These are phyloP conservation scores for human DNA, from an alignment of 2,113 vertebrate species.

Conservation along the genomic window GRCh38 chr4:18532001-18532500, in stretches of 20 bases:
- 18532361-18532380: background rate
- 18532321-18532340: background rate
- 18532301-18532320: background rate
- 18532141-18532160: background rate
- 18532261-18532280: background rate
- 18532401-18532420: background rate
- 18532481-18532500: background rate
- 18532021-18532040: background rate
- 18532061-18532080: background rate
- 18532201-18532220: background rate
- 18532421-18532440: background rate
- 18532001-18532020: background rate
- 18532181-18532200: background rate
- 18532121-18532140: background rate
- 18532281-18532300: background rate
- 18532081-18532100: background rate
- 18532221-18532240: background rate
- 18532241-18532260: rapidly evolving
- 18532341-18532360: too few relatives aligned
- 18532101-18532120: background rate
- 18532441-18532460: background rate
- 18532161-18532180: background rate
- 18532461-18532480: background rate
- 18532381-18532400: background rate
- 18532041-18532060: background rate